phyloP scores from a whole-genome alignment of 1,140 invertebrate genomes.

The Micrasema longulum region DNA sequence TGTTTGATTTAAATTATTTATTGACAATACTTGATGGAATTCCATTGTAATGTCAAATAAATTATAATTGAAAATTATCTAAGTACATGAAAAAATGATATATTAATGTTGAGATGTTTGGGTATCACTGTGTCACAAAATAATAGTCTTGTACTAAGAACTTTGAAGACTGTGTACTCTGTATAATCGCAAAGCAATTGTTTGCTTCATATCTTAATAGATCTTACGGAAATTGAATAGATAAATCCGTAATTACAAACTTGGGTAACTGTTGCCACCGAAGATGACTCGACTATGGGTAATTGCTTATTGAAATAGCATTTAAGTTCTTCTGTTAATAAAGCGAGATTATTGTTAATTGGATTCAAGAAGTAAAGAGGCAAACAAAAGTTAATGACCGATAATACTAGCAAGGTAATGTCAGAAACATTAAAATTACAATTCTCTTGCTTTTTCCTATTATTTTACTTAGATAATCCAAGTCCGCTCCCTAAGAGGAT shows the following conservation, averaged over 20 bases:
- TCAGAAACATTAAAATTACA: no score
- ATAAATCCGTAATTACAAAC: conserved; percentile 32
- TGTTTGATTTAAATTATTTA: no score
- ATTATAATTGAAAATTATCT: no score
- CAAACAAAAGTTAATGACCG: background rate
- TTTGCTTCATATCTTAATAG: conserved; percentile 34
- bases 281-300: background rate
- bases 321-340: background rate
- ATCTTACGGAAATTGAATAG: conserved; percentile 32
- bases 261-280: conserved; percentile 1
- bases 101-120: no score
- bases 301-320: conserved; percentile 23
- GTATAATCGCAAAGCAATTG: conserved; percentile 26
- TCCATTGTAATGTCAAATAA: no score
- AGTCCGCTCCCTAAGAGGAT: no score
- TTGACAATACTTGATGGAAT: no score
- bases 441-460: no score
- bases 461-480: no score
- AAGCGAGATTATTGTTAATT: background rate
- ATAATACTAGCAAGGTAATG: background rate
- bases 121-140: no score
- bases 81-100: no score
- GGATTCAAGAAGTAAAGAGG: background rate
- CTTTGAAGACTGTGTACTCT: background rate
- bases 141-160: no score